These are phyloP conservation scores for Drosophila repleta DNA, from an alignment of 1,140 invertebrate genomes.

Conservation along the genomic window DNA sequence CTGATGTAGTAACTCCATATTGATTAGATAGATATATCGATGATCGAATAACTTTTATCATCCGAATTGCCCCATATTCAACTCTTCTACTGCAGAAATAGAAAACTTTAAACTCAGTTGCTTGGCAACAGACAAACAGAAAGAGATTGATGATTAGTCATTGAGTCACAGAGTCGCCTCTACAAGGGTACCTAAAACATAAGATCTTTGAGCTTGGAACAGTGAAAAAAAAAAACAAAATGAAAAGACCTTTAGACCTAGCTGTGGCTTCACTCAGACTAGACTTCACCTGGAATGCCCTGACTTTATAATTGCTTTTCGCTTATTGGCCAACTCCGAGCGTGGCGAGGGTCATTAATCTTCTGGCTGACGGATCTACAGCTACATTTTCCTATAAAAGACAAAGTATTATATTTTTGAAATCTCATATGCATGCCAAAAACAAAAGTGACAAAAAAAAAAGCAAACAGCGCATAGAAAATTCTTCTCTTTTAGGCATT, in stretches of 20 bases:
- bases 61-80: no score
- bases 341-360: neutral
- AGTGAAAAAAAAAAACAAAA: neutral
- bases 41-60: no score
- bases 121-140: no score
- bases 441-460: constrained; percentile 15
- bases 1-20: no score
- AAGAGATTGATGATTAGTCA: no score
- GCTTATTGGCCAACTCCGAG: neutral
- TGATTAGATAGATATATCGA: no score
- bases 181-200: no score
- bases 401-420: constrained; percentile 72
- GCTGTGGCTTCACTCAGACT: neutral
- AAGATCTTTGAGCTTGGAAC: no score
- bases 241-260: neutral
- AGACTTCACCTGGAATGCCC: no score
- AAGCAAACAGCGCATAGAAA: constrained; percentile 27
- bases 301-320: neutral
- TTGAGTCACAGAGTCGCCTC: no score
- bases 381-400: constrained; percentile 50
- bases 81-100: no score
- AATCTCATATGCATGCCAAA: constrained; percentile 71
- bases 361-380: neutral
- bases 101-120: no score
- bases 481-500: constrained; percentile 36